phyloP scores from a whole-genome alignment of 1,140 invertebrate genomes.

The Pseudobourletiella spinata region DNA sequence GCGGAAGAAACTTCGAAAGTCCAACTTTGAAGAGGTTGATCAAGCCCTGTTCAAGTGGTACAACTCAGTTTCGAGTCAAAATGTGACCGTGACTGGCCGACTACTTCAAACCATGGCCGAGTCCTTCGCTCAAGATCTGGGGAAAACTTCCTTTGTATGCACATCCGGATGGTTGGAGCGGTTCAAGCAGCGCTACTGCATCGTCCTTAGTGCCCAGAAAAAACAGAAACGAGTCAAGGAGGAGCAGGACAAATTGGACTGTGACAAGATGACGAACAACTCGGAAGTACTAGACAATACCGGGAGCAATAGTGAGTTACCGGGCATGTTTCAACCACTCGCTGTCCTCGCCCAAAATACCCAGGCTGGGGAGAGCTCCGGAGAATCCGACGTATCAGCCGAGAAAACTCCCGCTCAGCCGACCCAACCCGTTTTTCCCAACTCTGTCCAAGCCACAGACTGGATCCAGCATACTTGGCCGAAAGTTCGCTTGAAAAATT shows the following conservation, averaged over 20 bases:
- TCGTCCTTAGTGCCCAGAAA: background rate
- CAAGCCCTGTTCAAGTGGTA: background rate
- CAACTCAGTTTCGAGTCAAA: background rate
- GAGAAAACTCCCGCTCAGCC: too few relatives aligned
- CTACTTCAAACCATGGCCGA: slow-evolving; percentile 2
- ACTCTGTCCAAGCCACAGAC: background rate
- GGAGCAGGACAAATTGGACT: background rate
- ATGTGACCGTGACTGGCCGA: background rate
- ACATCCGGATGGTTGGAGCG: background rate
- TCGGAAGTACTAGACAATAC: too few relatives aligned
- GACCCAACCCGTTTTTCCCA: too few relatives aligned
- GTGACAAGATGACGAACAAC: too few relatives aligned
- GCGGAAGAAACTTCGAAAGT: background rate
- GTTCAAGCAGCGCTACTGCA: background rate
- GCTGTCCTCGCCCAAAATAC: too few relatives aligned
- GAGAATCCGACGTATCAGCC: too few relatives aligned
- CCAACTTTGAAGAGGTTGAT: background rate
- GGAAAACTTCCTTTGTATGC: background rate
- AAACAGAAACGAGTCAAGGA: background rate
- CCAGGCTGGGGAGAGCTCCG: too few relatives aligned
- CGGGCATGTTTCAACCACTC: background rate
- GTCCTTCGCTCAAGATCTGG: background rate
- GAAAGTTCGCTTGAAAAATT: background rate
- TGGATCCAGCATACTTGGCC: background rate
- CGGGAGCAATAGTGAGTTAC: background rate